A percentile compares a stretch with the other conserved stretches of the same genome.
Conservation (phyloP, 1,140 invertebrate species). For the Drosophila mauritiana region DNA sequence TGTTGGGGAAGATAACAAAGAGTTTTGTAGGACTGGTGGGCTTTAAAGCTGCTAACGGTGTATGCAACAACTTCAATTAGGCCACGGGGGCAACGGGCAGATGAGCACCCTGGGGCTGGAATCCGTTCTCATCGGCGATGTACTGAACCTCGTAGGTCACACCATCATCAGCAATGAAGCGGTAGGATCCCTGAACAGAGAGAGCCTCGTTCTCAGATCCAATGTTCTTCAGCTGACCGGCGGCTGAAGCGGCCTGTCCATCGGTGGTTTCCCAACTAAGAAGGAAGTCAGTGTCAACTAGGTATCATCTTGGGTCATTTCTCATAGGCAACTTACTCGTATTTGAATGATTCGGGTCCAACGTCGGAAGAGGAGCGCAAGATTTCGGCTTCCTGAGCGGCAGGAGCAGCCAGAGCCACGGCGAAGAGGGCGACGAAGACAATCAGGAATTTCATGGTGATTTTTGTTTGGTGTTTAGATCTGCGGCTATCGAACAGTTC, state of each 20-base stretch:
- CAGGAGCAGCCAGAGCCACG: constrained; percentile 46
- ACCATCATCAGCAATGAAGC: constrained; percentile 87
- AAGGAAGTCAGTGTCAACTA: neutral
- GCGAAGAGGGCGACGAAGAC: constrained; percentile 75
- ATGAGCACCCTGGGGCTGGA: constrained; percentile 89
- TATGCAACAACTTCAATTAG: constrained; percentile 19
- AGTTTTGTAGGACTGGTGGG: constrained; percentile 10
- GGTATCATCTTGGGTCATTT: neutral
- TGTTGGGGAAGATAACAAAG: constrained; percentile 28
- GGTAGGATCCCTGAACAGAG: constrained; percentile 86
- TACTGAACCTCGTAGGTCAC: constrained; percentile 88
- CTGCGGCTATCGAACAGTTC: constrained; percentile 43
- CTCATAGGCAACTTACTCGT: constrained; percentile 37
- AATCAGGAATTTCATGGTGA: constrained; percentile 72
- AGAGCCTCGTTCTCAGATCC: constrained; percentile 77
- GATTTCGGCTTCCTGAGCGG: fast-evolving
- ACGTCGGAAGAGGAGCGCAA: constrained; percentile 38
- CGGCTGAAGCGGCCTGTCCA: constrained; percentile 7
- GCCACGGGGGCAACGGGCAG: constrained; percentile 85
- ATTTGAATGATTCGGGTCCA: constrained; percentile 35
- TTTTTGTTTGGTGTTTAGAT: constrained; percentile 33
- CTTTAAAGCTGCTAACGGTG: constrained; percentile 13
- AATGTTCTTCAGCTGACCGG: constrained; percentile 35
- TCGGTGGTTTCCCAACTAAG: constrained; percentile 53
- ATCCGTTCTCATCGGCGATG: constrained; percentile 91